These are phyloP conservation scores for Ochotona curzoniae DNA, from an alignment of 2,113 vertebrate species.

Conservation along the genomic window DNA sequence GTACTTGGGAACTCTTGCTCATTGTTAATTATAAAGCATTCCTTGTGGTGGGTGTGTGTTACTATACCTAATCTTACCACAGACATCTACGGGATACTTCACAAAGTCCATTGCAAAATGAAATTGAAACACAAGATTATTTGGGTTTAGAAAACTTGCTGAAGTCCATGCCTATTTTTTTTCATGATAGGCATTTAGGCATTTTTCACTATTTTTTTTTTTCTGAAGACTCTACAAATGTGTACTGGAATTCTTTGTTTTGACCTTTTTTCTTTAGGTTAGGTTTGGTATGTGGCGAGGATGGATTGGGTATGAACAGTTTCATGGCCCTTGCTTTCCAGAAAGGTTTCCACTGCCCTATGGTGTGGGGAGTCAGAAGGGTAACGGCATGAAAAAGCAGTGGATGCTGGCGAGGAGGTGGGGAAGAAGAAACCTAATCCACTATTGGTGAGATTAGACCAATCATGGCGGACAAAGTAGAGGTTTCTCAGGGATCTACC, in stretches of 20 bases:
- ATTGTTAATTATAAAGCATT: neutral
- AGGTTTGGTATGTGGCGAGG: neutral
- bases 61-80: neutral
- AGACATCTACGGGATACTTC: neutral
- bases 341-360: neutral
- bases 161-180: no score
- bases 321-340: neutral
- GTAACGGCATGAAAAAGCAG: neutral
- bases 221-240: no score
- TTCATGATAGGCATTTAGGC: no score
- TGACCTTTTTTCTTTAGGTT: neutral
- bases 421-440: neutral
- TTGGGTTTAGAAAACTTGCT: no score
- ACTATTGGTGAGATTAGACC: no score
- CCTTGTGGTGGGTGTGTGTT: neutral
- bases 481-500: no score
- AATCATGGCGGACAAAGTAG: no score
- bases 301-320: neutral
- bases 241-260: neutral
- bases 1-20: neutral
- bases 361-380: neutral
- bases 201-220: no score
- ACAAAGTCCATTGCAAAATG: no score
- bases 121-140: no score
- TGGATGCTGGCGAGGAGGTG: slow-evolving; percentile 10